Percentiles rank a stretch among this genome's conserved stretches.
Conservation (phyloP, 2,797 vertebrate genomes). For the Malurus leucopterus region DNA sequence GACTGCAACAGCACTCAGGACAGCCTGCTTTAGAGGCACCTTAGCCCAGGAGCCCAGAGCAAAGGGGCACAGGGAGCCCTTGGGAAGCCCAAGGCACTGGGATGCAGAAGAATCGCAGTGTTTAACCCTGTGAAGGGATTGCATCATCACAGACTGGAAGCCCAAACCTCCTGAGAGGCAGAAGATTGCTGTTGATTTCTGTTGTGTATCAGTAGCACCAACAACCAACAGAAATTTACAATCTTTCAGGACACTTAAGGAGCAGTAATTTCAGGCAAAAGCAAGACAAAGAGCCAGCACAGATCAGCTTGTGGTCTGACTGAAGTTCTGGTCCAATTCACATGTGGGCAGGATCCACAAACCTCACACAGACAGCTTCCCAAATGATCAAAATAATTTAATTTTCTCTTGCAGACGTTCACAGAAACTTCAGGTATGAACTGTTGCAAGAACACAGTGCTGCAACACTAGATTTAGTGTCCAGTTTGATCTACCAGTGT, state of each 20-base stretch:
- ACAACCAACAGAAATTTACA: neutral
- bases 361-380: neutral
- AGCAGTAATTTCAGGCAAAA: neutral
- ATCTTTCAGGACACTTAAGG: neutral
- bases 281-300: neutral
- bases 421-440: neutral
- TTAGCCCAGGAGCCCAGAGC: neutral
- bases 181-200: neutral
- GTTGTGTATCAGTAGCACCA: neutral
- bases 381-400: neutral
- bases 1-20: neutral
- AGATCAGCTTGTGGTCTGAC: neutral
- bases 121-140: neutral
- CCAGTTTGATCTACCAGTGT: neutral
- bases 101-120: rapidly evolving
- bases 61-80: neutral
- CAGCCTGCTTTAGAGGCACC: neutral
- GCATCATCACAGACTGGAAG: neutral
- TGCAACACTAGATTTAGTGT: neutral
- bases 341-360: neutral
- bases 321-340: neutral
- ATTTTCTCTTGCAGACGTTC: neutral
- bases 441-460: neutral
- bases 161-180: neutral
- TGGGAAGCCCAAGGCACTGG: neutral